phyloP scores from a whole-genome alignment of 2,888 invertebrate genomes.

The Cryptosula pallasiana region DNA sequence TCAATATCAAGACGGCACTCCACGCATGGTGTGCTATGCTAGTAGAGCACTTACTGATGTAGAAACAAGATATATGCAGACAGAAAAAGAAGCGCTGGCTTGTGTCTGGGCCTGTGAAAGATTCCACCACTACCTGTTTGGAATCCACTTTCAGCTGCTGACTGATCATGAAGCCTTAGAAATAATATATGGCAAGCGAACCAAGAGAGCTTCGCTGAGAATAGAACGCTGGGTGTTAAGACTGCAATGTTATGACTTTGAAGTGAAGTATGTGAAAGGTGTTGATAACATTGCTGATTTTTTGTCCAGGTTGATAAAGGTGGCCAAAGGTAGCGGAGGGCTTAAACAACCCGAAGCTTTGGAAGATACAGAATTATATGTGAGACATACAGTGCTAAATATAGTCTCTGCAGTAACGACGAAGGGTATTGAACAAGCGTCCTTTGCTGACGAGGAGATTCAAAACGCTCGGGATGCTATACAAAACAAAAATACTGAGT shows the following conservation, averaged over 20 bases:
- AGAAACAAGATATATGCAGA: neutral
- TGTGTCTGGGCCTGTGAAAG: neutral
- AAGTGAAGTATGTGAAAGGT: neutral
- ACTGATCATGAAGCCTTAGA: neutral
- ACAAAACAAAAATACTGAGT: too few species aligned
- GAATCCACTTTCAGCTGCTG: neutral
- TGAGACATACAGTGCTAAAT: too few species aligned
- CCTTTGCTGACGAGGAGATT: too few species aligned
- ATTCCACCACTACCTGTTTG: slow-evolving; percentile 2
- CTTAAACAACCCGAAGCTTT: too few species aligned
- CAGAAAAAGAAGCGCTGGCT: neutral
- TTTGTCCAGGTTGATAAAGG: neutral
- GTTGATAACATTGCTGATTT: neutral
- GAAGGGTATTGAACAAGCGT: too few species aligned
- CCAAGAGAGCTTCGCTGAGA: too few species aligned
- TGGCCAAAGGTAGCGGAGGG: too few species aligned
- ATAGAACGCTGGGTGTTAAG: slow-evolving; percentile 8
- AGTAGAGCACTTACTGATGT: neutral
- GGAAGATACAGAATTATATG: too few species aligned
- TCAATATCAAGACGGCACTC: too few species aligned
- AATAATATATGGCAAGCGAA: neutral
- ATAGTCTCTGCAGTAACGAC: too few species aligned
- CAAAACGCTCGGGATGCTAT: too few species aligned
- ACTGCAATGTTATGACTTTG: neutral
- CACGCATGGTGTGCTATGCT: too few species aligned